These are phyloP conservation scores for Eurypyga helias DNA, from an alignment of 2,113 vertebrate genomes.

Conservation along the genomic window DNA sequence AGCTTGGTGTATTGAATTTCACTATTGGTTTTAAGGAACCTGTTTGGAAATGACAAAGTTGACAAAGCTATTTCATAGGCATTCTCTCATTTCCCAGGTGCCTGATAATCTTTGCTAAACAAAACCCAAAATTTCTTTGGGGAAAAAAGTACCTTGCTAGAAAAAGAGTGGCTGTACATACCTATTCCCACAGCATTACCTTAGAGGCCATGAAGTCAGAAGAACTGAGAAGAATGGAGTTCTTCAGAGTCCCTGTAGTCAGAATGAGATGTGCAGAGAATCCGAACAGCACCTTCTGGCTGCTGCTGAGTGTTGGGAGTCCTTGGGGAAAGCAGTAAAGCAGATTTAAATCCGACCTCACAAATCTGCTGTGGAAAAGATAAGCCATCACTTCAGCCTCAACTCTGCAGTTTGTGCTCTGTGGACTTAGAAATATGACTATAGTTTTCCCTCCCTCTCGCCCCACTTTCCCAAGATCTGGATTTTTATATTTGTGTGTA, in stretches of 20 bases:
- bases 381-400: neutral
- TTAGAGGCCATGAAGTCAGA: neutral
- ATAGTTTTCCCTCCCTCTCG: neutral
- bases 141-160: neutral
- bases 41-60: neutral
- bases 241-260: neutral
- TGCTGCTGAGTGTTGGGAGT: neutral
- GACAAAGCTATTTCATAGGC: neutral
- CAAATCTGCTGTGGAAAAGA: neutral
- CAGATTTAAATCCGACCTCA: constrained; percentile 9
- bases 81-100: neutral
- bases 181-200: neutral
- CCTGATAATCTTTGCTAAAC: neutral
- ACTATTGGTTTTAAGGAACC: neutral
- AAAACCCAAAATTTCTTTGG: neutral
- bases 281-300: neutral
- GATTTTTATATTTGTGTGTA: neutral
- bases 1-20: neutral
- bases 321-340: neutral
- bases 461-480: neutral
- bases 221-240: neutral
- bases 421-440: neutral
- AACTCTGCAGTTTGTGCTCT: neutral
- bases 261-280: neutral
- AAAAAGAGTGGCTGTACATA: neutral